Percentiles rank a stretch among this genome's conserved stretches.
These are phyloP conservation scores for Crematogaster levior DNA, from an alignment of 2,888 invertebrate genomes.

Conservation along the genomic window DNA sequence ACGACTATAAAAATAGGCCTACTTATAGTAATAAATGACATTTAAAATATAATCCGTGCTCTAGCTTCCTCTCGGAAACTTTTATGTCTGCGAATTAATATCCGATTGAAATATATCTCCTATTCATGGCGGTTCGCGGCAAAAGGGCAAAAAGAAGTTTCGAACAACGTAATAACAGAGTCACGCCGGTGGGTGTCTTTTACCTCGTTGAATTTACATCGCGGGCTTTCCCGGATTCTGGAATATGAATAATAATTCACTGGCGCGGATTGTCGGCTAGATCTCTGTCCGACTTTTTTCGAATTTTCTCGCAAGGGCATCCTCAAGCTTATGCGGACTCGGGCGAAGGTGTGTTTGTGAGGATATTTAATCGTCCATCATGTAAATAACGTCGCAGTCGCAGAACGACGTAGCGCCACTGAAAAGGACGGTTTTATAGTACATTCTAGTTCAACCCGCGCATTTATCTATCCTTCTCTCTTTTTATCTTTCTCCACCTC, in stretches of 20 bases:
- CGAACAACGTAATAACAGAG: conserved; percentile 50
- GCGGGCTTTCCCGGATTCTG: conserved; percentile 34
- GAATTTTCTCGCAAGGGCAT: conserved; percentile 30
- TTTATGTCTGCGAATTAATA: conserved; percentile 28
- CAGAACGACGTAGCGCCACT: conserved; percentile 42
- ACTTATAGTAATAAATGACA: background rate
- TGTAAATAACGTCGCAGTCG: conserved; percentile 58
- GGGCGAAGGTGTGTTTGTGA: conserved; percentile 31
- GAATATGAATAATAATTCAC: conserved; percentile 59
- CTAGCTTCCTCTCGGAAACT: background rate
- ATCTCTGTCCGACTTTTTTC: conserved; percentile 30
- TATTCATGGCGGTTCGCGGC: conserved; percentile 15
- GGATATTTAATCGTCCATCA: conserved; percentile 59
- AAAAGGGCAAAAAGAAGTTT: conserved; percentile 33
- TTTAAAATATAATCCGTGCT: background rate
- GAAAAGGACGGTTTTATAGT: conserved; percentile 23
- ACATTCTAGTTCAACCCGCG: background rate
- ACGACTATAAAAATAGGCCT: background rate
- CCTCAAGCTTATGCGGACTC: conserved; percentile 26
- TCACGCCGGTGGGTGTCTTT: conserved; percentile 43
- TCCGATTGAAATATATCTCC: conserved; percentile 40
- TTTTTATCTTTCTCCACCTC: background rate
- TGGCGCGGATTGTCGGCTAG: conserved; percentile 12
- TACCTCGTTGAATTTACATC: conserved; percentile 44
- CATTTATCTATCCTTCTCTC: conserved; percentile 14